Evolutionary conservation across 2,888 invertebrate genomes (phyloP), one percentile per base, ranked within the genome.

Genomic region (Amphipyra tragopoginis): DNA sequence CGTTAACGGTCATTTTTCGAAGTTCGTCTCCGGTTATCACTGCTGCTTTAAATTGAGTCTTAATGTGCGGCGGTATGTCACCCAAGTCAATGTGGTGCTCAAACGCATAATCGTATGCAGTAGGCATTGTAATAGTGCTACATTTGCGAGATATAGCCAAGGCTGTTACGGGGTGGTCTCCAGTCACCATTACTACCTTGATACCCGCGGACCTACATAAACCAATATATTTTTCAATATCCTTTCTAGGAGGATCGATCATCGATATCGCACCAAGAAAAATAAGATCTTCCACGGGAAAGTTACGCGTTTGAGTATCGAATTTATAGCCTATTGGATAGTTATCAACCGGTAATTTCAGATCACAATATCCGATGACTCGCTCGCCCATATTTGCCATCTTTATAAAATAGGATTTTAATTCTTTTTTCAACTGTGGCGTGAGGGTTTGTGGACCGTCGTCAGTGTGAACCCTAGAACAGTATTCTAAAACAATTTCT

Each of bases 301-400:
- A 97, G 83, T 97, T 97, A 42, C 91, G 90, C 6, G 94, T 86
- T 29, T 96, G 95, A 0, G 96, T 88, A 64, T 96, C 93, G 73
- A 97, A 97, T 13, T 82, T 77, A 80, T 88, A 96, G 29, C 95
- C 96, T 8, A 88, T 80, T 0, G 96, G 96, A 83, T 86, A 95
- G 2, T 67, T 53, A 5, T 90, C 92, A 33, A 93, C 74, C 0
- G 96, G 96, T 39, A 98, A 91, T 29, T 92, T 79, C 0, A 95
- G 92, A 87, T 98, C 97, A 80, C 97, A 97, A 89, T 98, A 98
- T 14, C 97, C 97, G 50, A 98, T 94, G 0, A 98, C 98, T 62
- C 98, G 95, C 88, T 98, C 98, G 29, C 98, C 98, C 88, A 97
- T 96, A 74, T 97, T 97, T 57, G 98, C 98, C 58, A 98, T 89